A percentile compares a stretch with the other conserved stretches of the same genome.
These are phyloP conservation scores for Lordiphosa andalusiaca DNA, from an alignment of 2,888 invertebrate species.

Conservation along the genomic window DNA sequence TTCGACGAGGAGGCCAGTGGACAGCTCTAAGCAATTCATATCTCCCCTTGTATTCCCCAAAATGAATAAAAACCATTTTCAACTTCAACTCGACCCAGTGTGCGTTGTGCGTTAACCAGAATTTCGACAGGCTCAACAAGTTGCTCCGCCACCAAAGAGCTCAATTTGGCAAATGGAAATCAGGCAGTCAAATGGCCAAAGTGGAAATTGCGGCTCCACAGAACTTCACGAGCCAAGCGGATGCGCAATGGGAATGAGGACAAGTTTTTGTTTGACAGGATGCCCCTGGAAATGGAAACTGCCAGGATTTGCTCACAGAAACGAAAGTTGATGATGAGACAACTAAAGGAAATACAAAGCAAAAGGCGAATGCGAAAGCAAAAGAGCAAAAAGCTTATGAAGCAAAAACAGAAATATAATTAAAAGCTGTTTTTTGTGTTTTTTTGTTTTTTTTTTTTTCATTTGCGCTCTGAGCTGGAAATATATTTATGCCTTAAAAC, in stretches of 20 bases:
- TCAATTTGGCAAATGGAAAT: slow-evolving; percentile 9
- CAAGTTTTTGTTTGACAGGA: slow-evolving; percentile 57
- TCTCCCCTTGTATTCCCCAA: too few relatives aligned
- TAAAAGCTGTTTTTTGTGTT: slow-evolving; percentile 33
- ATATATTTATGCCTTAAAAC: too few relatives aligned
- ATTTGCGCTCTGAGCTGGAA: too few relatives aligned
- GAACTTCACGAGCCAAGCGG: slow-evolving; percentile 11
- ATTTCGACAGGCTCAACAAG: too few relatives aligned
- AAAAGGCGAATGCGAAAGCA: slow-evolving; percentile 4
- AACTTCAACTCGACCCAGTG: too few relatives aligned
- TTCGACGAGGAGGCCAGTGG: slow-evolving; percentile 41
- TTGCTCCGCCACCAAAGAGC: slow-evolving; percentile 1
- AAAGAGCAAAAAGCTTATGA: slow-evolving; percentile 12
- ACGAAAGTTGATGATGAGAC: slow-evolving; percentile 30
- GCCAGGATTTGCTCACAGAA: slow-evolving; percentile 40
- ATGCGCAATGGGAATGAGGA: slow-evolving; percentile 28
- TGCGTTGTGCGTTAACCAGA: too few relatives aligned
- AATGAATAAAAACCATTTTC: too few relatives aligned
- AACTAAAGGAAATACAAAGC: slow-evolving; percentile 1
- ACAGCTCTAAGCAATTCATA: slow-evolving; percentile 1
- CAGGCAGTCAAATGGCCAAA: slow-evolving; percentile 6
- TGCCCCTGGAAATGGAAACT: slow-evolving; percentile 39
- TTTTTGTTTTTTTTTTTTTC: slow-evolving; percentile 14
- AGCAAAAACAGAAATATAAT: slow-evolving; percentile 21
- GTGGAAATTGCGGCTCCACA: neutral